Base-by-base conservation (phyloP, 2,888 invertebrate genomes). In the Mellilla xanthometata region DNA sequence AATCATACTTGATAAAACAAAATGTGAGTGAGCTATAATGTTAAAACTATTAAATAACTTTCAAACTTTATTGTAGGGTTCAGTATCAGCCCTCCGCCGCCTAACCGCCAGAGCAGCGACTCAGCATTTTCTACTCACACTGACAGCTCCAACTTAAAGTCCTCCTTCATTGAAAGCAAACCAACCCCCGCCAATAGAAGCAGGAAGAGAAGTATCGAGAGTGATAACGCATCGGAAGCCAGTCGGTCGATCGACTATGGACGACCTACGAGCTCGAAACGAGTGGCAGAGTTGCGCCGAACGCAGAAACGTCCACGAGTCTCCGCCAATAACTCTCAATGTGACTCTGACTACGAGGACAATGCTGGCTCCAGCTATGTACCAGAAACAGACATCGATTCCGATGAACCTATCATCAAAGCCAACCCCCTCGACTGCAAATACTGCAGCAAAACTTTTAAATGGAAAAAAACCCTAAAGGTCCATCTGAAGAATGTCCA, bases 91-190 rank as follows among this genome's bases (percentile, higher is more conserved):
- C 79, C 83, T 5, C 75, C 81, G 1, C 81, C 83, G 30, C 72
- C 78, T 1, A 86, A 76, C 49, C 74, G 89, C 30, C 84, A 87
- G 53, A 90, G 88, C 65, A 88, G 88, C 42, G 90, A 90, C 59
- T 90, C 90, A 0, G 88, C 88, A 0, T 85, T 89, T 55, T 89
- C 89, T 5, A 78, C 76, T 19, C 79, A 82, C 39, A 86, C 90
- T 0, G 87, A 90, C 49, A 63, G 69, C 40, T 86, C 87, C 1
- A 75, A 72, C 40, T 59, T 73, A 24, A 73, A 85, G 60, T 65
- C 79, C 0, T 72, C 76, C 6, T 68, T 76, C 1, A 58, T 54
- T 1, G 85, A 82, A 48, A 68, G 55, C 22, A 75, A 79, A 54
- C 52, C 59, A 3, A 74, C 76, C 1, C 75, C 84, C 0, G 58